Conservation (phyloP, 1,140 invertebrate genomes). For the Drosophila punjabiensis region DNA sequence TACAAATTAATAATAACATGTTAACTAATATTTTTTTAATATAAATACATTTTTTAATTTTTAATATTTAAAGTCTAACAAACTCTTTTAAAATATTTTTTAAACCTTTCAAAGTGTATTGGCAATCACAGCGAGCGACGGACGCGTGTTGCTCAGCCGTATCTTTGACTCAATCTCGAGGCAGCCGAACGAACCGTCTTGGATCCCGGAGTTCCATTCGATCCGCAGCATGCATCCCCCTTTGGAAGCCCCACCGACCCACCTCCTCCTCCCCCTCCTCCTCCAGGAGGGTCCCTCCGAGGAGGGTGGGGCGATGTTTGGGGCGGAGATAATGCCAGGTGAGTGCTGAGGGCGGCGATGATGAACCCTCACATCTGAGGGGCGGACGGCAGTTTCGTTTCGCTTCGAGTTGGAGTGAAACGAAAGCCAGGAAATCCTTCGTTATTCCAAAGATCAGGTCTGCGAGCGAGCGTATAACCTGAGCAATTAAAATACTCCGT, state of each 20-base stretch:
- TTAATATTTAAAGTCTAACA: background rate
- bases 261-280: background rate
- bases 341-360: slow-evolving; percentile 54
- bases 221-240: slow-evolving; percentile 31
- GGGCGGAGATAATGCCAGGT: slow-evolving; percentile 47
- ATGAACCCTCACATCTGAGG: slow-evolving; percentile 44
- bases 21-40: too few relatives aligned
- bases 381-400: slow-evolving; percentile 53
- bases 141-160: slow-evolving; percentile 60
- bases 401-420: slow-evolving; percentile 10
- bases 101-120: slow-evolving; percentile 4
- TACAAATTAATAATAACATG: too few relatives aligned
- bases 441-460: slow-evolving; percentile 20
- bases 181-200: slow-evolving; percentile 33
- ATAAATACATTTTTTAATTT: too few relatives aligned
- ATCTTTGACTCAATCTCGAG: slow-evolving; percentile 70
- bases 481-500: slow-evolving; percentile 41
- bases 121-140: slow-evolving; percentile 38
- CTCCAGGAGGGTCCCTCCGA: too few relatives aligned
- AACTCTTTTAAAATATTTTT: background rate
- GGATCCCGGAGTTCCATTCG: slow-evolving; percentile 30
- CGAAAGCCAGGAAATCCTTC: slow-evolving; percentile 25
- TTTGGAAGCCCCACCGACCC: background rate
- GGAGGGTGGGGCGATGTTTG: slow-evolving; percentile 38
- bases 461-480: slow-evolving; percentile 6